phyloP scores from a whole-genome alignment of 1,140 invertebrate genomes.

The Chrysoperla carnea region DNA sequence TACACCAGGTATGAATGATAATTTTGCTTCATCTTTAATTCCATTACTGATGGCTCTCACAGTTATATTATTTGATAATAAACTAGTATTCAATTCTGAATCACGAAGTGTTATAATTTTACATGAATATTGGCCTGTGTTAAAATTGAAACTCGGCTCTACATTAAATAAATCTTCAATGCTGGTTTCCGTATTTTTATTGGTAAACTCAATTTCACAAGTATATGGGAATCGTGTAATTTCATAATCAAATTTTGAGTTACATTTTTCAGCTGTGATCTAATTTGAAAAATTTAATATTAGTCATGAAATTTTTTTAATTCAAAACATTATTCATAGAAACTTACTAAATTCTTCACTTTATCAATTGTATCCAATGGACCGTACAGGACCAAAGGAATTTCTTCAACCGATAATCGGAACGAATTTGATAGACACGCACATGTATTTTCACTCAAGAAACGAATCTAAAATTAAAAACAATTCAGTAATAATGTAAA shows the following conservation, averaged over 20 bases:
- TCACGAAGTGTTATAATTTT: constrained; percentile 8
- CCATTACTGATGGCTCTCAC: constrained; percentile 11
- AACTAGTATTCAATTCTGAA: constrained; percentile 4
- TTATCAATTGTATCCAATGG: no score
- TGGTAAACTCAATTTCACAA: constrained; percentile 15
- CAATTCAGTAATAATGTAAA: no score
- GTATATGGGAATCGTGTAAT: constrained; percentile 12
- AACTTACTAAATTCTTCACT: no score
- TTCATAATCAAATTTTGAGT: constrained; percentile 9
- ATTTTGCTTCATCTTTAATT: no score
- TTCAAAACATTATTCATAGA: no score
- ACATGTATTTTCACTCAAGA: no score
- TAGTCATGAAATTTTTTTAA: no score
- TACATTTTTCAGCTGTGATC: constrained; percentile 11
- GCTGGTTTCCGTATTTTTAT: constrained; percentile 7
- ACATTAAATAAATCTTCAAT: constrained; percentile 12
- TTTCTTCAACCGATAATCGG: no score
- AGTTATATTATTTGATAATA: constrained; percentile 10
- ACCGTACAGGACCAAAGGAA: no score
- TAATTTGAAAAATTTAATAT: not conserved
- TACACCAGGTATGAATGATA: no score
- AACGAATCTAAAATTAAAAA: no score
- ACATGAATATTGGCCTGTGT: constrained; percentile 18
- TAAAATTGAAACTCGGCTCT: constrained; percentile 12
- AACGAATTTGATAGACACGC: no score